Base-by-base conservation (phyloP, 2,888 invertebrate genomes). In the Eristalis arbustorum region DNA sequence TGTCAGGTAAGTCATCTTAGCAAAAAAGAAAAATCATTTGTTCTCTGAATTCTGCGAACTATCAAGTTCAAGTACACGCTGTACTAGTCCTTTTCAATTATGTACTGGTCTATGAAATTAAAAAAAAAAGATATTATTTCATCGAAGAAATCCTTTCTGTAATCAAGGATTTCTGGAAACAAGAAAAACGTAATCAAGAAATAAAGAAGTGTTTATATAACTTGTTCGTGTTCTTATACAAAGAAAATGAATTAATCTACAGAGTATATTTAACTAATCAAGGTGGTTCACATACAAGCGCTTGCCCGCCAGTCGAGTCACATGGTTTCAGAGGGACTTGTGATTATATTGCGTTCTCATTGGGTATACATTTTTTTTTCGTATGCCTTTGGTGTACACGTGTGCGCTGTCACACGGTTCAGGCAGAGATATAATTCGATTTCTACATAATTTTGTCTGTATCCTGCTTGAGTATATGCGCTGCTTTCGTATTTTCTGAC, bases 1-100 rank as follows among this genome's bases (percentile, higher is more conserved):
- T 99, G 99, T 94, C 99, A 99, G 96, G 98, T 98, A 94, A 93
- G 93, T 90, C 1, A 18, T 49, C 8, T 18, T 49, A n/a, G 1
- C 18, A 49, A 42, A 42, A 14, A n/a, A n/a, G 3, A n/a, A 6
- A 13, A 13, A 3, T 3, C 13, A 37, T 37, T 37, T 42, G 3
- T 42, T n/a, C n/a, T 4, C 42, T n/a, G 6, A n/a, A n/a, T 42
- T 42, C 42, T 49, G n/a, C 2, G 1, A 18, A 49, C 49, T 18
- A 42, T 14, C 18, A 8, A 18, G 8, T 18, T n/a, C 13, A 3
- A n/a, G 42, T 42, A 18, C 18, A n/a, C n/a, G 3, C 42, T 49
- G 37, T 22, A 5, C 8, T n/a, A n/a, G n/a, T n/a, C n/a, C 49
- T 18, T 18, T 18, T 18, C 18, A 18, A 42, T n/a, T n/a, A n/a